These are phyloP conservation scores for Balearica regulorum DNA, from an alignment of 2,797 vertebrate species.

Conservation along the genomic window DNA sequence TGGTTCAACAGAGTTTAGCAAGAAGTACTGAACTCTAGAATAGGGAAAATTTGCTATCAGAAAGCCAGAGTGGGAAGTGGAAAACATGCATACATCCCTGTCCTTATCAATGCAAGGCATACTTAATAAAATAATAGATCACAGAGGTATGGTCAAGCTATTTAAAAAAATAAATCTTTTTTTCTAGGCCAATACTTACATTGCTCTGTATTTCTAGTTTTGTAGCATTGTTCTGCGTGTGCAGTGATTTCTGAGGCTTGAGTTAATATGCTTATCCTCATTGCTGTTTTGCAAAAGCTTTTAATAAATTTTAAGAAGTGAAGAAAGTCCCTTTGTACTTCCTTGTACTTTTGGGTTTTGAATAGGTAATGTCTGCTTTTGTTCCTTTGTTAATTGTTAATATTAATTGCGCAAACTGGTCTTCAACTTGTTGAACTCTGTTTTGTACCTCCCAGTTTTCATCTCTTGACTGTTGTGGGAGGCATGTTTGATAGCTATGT, in stretches of 20 bases:
- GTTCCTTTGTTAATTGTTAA: background rate
- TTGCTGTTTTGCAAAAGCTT: conserved; percentile 8
- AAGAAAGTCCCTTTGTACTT: conserved; percentile 46
- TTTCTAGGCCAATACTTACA: background rate
- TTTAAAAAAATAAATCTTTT: background rate
- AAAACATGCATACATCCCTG: background rate
- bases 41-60: background rate
- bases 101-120: background rate
- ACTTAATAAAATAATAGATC: background rate
- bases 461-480: background rate
- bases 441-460: background rate
- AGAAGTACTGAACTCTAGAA: background rate
- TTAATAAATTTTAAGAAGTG: conserved; percentile 24
- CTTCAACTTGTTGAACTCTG: background rate
- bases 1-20: background rate
- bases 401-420: background rate
- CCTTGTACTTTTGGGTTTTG: background rate
- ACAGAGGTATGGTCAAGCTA: background rate
- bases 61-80: background rate
- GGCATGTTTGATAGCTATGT: background rate
- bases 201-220: background rate
- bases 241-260: background rate
- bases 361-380: background rate
- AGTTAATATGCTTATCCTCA: background rate
- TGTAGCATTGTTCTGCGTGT: background rate